phyloP scores from a whole-genome alignment of 2,797 vertebrate genomes.

The Anguilla pacifica region DNA sequence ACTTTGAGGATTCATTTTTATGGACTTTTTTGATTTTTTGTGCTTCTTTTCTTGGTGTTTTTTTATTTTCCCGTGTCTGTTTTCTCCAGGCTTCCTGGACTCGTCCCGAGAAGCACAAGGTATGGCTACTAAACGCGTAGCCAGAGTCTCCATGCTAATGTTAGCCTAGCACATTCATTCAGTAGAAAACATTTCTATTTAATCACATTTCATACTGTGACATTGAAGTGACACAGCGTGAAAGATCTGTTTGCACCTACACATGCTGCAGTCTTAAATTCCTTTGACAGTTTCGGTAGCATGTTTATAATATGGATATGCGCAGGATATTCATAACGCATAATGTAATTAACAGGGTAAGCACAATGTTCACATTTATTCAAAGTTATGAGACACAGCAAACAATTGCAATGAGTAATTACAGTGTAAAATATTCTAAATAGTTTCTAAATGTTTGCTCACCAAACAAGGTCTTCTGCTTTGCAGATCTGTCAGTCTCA shows the following conservation, averaged over 20 bases:
- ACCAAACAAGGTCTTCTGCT: neutral
- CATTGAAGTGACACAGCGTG: neutral
- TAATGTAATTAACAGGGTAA: neutral
- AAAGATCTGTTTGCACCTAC: neutral
- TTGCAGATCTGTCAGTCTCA: neutral
- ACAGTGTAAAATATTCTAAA: neutral
- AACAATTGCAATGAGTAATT: neutral
- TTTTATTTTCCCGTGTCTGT: conserved; percentile 81
- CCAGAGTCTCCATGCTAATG: conserved; percentile 53
- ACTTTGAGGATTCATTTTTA: conserved; percentile 68
- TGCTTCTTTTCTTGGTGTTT: conserved; percentile 71
- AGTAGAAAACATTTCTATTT: neutral
- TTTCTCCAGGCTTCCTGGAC: conserved; percentile 99
- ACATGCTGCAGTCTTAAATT: neutral
- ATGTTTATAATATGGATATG: neutral
- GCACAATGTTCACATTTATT: neutral
- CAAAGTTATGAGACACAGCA: neutral
- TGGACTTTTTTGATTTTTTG: conserved; percentile 77
- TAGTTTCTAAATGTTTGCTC: neutral
- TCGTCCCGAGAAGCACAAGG: conserved; percentile 98
- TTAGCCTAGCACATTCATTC: conserved; percentile 18
- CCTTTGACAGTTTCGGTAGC: neutral
- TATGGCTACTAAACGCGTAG: conserved; percentile 83
- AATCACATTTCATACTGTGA: neutral
- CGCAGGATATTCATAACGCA: neutral